A percentile compares a stretch with the other conserved stretches of the same genome.
Evolutionary conservation across 2,888 invertebrate genomes (phyloP).

Genomic region (Hydroisotoma schaefferi): DNA sequence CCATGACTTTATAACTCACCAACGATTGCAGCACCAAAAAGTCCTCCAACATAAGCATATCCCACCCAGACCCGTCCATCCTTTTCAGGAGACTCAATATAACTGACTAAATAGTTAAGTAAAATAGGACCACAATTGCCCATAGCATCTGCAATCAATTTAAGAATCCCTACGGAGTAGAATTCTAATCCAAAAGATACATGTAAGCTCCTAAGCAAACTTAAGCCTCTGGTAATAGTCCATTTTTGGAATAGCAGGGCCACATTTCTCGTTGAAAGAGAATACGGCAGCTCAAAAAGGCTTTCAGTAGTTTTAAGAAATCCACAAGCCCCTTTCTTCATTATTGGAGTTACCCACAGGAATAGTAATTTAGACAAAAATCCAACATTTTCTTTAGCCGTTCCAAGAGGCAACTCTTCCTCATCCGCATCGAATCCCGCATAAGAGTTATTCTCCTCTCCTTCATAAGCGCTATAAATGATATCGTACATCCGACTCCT

Average conservation of each 20-base stretch:
- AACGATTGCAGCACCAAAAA: constrained; percentile 64
- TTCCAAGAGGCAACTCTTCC: constrained; percentile 70
- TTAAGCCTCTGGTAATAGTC: constrained; percentile 20
- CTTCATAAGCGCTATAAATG: constrained; percentile 40
- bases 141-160: constrained; percentile 74
- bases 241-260: constrained; percentile 57
- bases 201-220: constrained; percentile 66
- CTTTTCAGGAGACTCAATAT: constrained; percentile 59
- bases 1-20: too few species aligned
- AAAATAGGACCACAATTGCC: constrained; percentile 87
- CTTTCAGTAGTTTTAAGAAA: constrained; percentile 72
- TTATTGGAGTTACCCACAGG: constrained; percentile 80
- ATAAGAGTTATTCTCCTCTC: constrained; percentile 54
- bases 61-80: constrained; percentile 59
- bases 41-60: constrained; percentile 64
- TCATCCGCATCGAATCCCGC: constrained; percentile 60
- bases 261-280: constrained; percentile 62
- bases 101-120: constrained; percentile 74
- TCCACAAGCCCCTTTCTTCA: constrained; percentile 73
- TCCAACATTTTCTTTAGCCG: constrained; percentile 70
- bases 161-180: constrained; percentile 77
- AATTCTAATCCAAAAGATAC: constrained; percentile 75
- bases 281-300: constrained; percentile 73
- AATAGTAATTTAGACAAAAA: constrained; percentile 70
- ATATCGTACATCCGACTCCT: constrained; percentile 27